Evolutionary conservation across 2,888 invertebrate species (phyloP).

Genomic region (Agapostemon virescens): DNA sequence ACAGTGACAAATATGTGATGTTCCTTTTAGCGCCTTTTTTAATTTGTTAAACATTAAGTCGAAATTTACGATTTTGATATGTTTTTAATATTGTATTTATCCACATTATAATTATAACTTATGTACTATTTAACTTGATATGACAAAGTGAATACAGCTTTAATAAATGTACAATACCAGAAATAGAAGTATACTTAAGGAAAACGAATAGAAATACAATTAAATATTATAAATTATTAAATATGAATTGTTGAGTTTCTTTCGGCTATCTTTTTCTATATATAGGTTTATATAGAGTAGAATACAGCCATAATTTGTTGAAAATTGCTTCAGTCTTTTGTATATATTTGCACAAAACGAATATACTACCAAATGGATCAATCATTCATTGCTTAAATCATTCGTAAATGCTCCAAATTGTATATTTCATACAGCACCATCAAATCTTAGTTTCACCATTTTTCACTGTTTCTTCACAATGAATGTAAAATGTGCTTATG

Average conservation of each 20-base stretch:
- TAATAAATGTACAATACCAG: conserved; percentile 24
- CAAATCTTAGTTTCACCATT: conserved; percentile 55
- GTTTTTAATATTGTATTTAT: conserved; percentile 26
- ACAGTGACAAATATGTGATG: conserved; percentile 11
- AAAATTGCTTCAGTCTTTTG: conserved; percentile 32
- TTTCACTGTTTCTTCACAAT: conserved; percentile 54
- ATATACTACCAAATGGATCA: conserved; percentile 42
- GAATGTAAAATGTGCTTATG: conserved; percentile 64
- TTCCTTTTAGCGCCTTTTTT: conserved; percentile 34
- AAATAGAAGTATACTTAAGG: conserved; percentile 20
- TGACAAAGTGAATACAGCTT: conserved; percentile 26
- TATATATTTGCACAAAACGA: conserved; percentile 41
- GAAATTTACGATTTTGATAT: conserved; percentile 29
- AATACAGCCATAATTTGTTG: conserved; percentile 42
- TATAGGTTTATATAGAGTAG: conserved; percentile 37
- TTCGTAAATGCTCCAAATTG: conserved; percentile 56
- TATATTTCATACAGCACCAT: conserved; percentile 64
- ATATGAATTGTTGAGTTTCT: conserved; percentile 31
- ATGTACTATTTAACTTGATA: conserved; percentile 22
- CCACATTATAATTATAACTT: conserved; percentile 23
- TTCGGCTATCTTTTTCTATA: conserved; percentile 24
- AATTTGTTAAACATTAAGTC: conserved; percentile 28
- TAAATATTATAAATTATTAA: conserved; percentile 22
- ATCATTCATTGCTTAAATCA: conserved; percentile 53
- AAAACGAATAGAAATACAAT: conserved; percentile 27